Percentiles rank a stretch among this genome's conserved stretches.
phyloP scores from a whole-genome alignment of 2,888 invertebrate species.

The Orgyia antiqua region DNA sequence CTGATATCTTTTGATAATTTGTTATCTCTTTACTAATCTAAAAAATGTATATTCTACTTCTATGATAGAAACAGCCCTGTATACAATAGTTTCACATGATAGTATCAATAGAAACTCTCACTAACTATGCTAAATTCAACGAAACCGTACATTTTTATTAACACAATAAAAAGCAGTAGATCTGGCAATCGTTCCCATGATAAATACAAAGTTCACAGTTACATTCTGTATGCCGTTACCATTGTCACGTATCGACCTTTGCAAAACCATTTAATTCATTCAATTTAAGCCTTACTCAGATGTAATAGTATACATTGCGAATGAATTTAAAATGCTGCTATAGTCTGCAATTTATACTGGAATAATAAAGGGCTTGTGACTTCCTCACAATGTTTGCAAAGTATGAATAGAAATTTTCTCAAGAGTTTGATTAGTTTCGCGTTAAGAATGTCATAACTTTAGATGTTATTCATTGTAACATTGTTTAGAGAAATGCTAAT shows the following conservation, averaged over 20 bases:
- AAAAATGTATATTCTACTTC: too few relatives aligned
- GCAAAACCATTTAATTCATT: too few relatives aligned
- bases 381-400: constrained; percentile 23
- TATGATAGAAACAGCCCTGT: too few relatives aligned
- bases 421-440: constrained; percentile 15
- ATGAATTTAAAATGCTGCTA: too few relatives aligned
- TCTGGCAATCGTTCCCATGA: constrained; percentile 52
- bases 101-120: constrained; percentile 21
- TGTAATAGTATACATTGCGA: constrained; percentile 18
- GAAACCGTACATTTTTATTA: constrained; percentile 15
- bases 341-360: too few relatives aligned
- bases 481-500: not conserved
- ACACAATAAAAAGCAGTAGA: constrained; percentile 31
- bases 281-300: constrained; percentile 21
- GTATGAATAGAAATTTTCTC: constrained; percentile 22
- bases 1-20: too few relatives aligned
- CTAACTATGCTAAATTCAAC: constrained; percentile 25
- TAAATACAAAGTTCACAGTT: constrained; percentile 56
- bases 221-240: too few relatives aligned
- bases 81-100: constrained; percentile 16
- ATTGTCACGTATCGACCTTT: constrained; percentile 37
- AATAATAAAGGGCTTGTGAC: constrained; percentile 29
- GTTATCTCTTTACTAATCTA: too few relatives aligned
- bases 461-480: not conserved
- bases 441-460: not conserved